Evolutionary conservation across 2,888 invertebrate species (phyloP).

Genomic region (Amitus sp.): DNA sequence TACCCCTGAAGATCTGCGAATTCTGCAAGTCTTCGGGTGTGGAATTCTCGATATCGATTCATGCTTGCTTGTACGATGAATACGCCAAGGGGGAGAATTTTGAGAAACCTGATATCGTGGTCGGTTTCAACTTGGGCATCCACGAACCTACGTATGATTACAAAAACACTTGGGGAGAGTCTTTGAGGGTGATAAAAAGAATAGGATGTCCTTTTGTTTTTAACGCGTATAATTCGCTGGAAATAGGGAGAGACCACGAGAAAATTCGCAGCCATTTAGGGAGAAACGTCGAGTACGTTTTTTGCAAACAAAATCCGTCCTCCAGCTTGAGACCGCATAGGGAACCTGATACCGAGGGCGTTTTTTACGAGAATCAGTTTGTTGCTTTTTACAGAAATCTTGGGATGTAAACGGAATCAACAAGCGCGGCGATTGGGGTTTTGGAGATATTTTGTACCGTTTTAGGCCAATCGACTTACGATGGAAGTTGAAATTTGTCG

Average conservation of each 20-base stretch:
- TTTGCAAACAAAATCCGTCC: conserved; percentile 48
- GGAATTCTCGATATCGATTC: conserved; percentile 38
- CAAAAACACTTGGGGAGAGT: conserved; percentile 50
- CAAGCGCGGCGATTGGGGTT: too few relatives aligned
- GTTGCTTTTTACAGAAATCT: conserved; percentile 48
- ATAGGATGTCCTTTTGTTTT: conserved; percentile 52
- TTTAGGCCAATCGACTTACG: too few relatives aligned
- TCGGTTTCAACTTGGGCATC: conserved; percentile 55
- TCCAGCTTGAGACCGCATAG: conserved; percentile 53
- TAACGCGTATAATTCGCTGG: conserved; percentile 50
- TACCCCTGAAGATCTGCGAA: conserved; percentile 41
- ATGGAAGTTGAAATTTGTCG: too few relatives aligned
- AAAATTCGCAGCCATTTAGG: conserved; percentile 46
- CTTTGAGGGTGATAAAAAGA: conserved; percentile 42
- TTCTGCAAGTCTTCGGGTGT: conserved; percentile 40
- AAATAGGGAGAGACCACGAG: conserved; percentile 46
- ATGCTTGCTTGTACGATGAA: conserved; percentile 43
- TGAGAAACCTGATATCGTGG: conserved; percentile 47
- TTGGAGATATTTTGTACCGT: background rate
- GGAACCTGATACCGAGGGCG: conserved; percentile 51
- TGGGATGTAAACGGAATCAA: conserved; percentile 9
- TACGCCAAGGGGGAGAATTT: conserved; percentile 42
- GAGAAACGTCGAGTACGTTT: conserved; percentile 30
- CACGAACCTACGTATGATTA: too few relatives aligned
- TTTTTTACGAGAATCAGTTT: conserved; percentile 56